Conservation (phyloP, 2,797 vertebrate species). For the Prionace glauca region DNA sequence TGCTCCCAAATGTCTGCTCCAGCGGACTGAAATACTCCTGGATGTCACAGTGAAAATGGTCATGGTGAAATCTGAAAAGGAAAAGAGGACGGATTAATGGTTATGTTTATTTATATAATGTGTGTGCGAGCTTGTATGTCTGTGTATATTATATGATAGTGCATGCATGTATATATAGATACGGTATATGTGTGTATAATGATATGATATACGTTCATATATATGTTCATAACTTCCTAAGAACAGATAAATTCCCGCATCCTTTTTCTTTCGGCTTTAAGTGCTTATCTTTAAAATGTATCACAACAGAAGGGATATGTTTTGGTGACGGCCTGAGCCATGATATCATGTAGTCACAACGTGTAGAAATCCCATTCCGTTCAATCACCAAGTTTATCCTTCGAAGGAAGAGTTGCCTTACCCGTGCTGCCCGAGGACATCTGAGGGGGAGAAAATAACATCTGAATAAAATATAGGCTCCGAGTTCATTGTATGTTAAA, state of each 20-base stretch:
- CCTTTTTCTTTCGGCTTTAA: neutral
- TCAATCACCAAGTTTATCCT: neutral
- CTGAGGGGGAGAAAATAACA: neutral
- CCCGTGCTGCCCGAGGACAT: constrained; percentile 13
- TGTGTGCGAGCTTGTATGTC: neutral
- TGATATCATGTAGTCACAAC: too few relatives aligned
- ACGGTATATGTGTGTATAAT: neutral
- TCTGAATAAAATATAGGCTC: neutral
- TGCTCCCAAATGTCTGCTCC: constrained; percentile 55
- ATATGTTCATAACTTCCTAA: neutral
- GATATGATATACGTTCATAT: neutral
- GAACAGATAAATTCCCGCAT: neutral
- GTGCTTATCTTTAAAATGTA: neutral
- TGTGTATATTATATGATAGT: neutral
- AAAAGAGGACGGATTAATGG: neutral
- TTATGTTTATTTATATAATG: neutral
- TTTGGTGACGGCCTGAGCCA: neutral
- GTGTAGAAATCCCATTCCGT: neutral
- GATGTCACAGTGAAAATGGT: constrained; percentile 60
- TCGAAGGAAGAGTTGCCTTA: neutral
- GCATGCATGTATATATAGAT: neutral
- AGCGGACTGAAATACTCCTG: constrained; percentile 54
- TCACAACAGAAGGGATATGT: neutral
- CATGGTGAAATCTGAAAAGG: constrained; percentile 51
- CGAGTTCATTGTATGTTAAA: too few relatives aligned